phyloP scores from a whole-genome alignment of 2,888 invertebrate genomes.

The Lepidochrysops patricia region DNA sequence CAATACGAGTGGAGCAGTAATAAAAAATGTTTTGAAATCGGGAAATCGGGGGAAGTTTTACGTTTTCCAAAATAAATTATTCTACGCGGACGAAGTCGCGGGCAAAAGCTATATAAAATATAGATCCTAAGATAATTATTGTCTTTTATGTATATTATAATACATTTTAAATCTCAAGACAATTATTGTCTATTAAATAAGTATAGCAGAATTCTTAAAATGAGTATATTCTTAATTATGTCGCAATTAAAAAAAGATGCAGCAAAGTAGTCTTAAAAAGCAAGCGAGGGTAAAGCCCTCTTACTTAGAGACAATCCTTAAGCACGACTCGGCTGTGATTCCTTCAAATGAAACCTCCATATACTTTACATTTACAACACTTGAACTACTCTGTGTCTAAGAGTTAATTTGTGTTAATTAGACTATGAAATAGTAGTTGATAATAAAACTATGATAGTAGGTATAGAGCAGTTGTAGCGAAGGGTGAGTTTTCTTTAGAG shows the following conservation, averaged over 20 bases:
- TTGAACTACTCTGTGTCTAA: background rate
- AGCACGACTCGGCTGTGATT: background rate
- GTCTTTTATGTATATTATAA: no score
- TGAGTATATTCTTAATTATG: background rate
- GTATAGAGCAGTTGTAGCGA: no score
- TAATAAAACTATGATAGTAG: background rate
- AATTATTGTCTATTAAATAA: background rate
- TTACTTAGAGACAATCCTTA: constrained; percentile 12
- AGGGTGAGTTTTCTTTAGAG: no score
- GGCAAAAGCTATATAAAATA: no score
- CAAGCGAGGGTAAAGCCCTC: constrained; percentile 10
- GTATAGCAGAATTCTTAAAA: background rate
- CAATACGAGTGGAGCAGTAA: no score
- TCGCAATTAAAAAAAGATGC: constrained; percentile 7
- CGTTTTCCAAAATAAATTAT: no score
- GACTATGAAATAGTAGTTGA: no score
- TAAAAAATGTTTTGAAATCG: no score
- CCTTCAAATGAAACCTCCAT: constrained; percentile 10
- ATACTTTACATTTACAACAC: background rate
- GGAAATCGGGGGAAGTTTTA: no score
- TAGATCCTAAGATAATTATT: no score
- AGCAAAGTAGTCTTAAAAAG: constrained; percentile 10
- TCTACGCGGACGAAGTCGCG: no score
- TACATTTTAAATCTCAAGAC: no score
- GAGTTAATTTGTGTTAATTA: background rate